phyloP scores from a whole-genome alignment of 2,888 invertebrate genomes.

The Drosophila setosimentum region DNA sequence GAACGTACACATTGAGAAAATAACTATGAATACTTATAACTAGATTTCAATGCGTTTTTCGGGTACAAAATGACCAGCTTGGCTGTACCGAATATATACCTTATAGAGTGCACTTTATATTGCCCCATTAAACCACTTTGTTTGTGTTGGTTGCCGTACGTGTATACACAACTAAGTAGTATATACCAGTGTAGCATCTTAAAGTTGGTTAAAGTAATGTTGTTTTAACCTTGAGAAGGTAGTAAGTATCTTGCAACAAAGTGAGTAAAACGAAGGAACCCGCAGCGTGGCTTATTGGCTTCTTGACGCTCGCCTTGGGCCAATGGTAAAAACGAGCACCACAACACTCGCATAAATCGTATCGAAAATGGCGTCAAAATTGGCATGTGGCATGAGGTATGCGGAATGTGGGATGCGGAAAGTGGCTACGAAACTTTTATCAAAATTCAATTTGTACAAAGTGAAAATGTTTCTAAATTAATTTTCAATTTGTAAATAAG shows the following conservation, averaged over 20 bases:
- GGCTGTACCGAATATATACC: background rate
- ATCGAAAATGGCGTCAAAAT: constrained; percentile 48
- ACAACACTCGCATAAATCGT: constrained; percentile 45
- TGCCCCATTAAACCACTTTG: background rate
- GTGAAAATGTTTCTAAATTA: constrained; percentile 63
- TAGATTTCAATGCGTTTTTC: background rate
- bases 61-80: background rate
- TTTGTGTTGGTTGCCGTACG: background rate
- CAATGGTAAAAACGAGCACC: constrained; percentile 27
- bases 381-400: constrained; percentile 29
- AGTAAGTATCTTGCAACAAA: constrained; percentile 32
- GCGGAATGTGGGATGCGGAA: constrained; percentile 8
- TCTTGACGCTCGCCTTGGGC: constrained; percentile 17
- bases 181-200: background rate
- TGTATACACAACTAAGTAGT: constrained; percentile 8
- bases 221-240: constrained; percentile 5
- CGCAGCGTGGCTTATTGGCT: constrained; percentile 45
- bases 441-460: constrained; percentile 65
- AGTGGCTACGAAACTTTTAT: constrained; percentile 57
- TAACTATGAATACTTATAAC: background rate
- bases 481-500: constrained; percentile 49
- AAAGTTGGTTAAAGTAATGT: constrained; percentile 4
- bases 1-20: background rate
- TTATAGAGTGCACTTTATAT: background rate
- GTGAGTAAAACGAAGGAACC: constrained; percentile 32